These are phyloP conservation scores for Sebastiscus tertius DNA, from an alignment of 2,797 vertebrate species.

Conservation along the genomic window DNA sequence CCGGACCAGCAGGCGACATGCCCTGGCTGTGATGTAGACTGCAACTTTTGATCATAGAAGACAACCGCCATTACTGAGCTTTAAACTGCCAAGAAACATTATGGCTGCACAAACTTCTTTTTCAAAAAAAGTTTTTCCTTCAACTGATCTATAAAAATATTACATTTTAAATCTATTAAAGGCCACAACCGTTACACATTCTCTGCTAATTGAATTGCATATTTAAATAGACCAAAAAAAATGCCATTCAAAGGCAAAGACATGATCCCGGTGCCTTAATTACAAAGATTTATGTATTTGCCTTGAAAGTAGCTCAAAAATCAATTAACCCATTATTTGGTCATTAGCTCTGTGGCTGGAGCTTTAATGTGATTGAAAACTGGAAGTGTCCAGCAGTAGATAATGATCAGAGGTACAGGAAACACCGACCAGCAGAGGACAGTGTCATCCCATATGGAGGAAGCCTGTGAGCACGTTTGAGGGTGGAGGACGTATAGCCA, in stretches of 20 bases:
- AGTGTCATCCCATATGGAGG: slow-evolving; percentile 16
- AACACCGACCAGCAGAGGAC: slow-evolving; percentile 53
- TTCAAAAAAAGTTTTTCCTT: background rate
- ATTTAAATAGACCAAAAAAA: background rate
- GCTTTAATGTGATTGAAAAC: background rate
- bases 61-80: background rate
- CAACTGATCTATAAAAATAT: background rate
- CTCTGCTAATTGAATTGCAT: background rate
- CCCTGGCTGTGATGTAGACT: background rate
- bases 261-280: background rate
- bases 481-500: background rate
- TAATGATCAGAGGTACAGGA: background rate
- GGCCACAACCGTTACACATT: background rate
- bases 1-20: slow-evolving; percentile 39
- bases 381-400: background rate
- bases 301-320: background rate
- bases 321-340: background rate
- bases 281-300: background rate
- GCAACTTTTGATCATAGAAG: slow-evolving; percentile 6
- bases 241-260: background rate
- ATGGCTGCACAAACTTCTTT: background rate
- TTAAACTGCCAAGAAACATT: background rate
- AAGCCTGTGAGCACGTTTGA: background rate
- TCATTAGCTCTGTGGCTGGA: background rate
- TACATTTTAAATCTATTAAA: background rate